Conservation (phyloP, 2,888 invertebrate species). For the Germaria angustata region DNA sequence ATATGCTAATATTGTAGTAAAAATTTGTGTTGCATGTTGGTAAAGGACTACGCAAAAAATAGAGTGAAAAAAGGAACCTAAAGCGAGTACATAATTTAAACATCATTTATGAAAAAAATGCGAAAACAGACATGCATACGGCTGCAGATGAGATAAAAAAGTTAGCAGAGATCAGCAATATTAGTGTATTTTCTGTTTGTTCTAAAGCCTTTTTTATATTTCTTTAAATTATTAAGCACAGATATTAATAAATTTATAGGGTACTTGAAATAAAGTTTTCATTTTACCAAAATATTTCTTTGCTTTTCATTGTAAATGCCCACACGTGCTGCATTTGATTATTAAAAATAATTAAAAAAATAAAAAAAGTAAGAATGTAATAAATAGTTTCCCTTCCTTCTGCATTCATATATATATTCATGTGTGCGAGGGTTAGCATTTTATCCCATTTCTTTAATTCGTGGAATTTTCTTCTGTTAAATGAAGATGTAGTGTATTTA, state of each 20-base stretch:
- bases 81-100: slow-evolving; percentile 45
- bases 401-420: not conserved
- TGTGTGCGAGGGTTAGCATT: not conserved
- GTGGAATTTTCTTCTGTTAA: not conserved
- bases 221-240: too few species aligned
- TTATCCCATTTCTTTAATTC: not conserved
- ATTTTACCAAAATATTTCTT: not conserved
- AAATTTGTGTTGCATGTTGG: slow-evolving; percentile 30
- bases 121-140: too few species aligned
- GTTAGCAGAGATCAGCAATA: not conserved
- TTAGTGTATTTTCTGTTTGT: too few species aligned
- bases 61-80: not conserved
- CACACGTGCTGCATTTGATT: slow-evolving; percentile 6
- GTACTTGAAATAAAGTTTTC: too few species aligned
- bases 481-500: too few species aligned
- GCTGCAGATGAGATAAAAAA: too few species aligned
- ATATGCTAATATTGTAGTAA: slow-evolving; percentile 56
- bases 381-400: not conserved
- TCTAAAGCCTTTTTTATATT: too few species aligned
- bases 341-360: slow-evolving; percentile 43
- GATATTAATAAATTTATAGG: too few species aligned
- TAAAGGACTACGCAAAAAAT: not conserved
- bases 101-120: slow-evolving; percentile 32
- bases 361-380: slow-evolving; percentile 2
- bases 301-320: not conserved